Percentiles rank a stretch among this genome's conserved stretches.
Evolutionary conservation across 2,797 vertebrate genomes (phyloP).

Genomic region (Uromys caudimaculatus): DNA sequence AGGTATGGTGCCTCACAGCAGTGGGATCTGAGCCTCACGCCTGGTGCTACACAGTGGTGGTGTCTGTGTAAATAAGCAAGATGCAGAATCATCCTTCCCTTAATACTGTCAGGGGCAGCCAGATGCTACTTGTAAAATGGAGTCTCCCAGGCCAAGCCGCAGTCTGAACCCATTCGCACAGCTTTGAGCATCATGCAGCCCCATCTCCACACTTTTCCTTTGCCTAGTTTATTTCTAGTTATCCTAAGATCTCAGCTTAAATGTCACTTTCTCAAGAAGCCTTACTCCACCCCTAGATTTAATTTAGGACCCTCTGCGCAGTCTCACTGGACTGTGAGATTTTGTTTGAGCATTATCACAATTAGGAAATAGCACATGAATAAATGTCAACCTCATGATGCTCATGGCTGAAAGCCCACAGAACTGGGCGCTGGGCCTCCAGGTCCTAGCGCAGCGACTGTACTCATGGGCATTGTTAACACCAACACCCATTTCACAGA

Average conservation of each 20-base stretch:
- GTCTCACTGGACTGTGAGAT: not conserved
- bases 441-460: not conserved
- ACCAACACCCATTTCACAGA: not conserved
- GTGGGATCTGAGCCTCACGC: not conserved
- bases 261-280: constrained; percentile 56
- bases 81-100: not conserved
- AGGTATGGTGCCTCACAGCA: not conserved
- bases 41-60: not conserved
- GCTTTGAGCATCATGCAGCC: not conserved
- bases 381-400: not conserved
- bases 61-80: not conserved
- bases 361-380: not conserved
- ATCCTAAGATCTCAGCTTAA: constrained; percentile 29
- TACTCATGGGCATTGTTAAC: not conserved
- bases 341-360: not conserved
- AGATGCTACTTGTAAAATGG: not conserved
- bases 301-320: not conserved
- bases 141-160: not conserved
- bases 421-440: not conserved
- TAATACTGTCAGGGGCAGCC: not conserved
- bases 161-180: not conserved
- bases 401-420: not conserved
- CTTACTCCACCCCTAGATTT: not conserved
- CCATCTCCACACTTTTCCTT: not conserved
- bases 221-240: constrained; percentile 54